Evolutionary conservation across 2,888 invertebrate genomes (phyloP).

Genomic region (Tenthredo distinguenda): DNA sequence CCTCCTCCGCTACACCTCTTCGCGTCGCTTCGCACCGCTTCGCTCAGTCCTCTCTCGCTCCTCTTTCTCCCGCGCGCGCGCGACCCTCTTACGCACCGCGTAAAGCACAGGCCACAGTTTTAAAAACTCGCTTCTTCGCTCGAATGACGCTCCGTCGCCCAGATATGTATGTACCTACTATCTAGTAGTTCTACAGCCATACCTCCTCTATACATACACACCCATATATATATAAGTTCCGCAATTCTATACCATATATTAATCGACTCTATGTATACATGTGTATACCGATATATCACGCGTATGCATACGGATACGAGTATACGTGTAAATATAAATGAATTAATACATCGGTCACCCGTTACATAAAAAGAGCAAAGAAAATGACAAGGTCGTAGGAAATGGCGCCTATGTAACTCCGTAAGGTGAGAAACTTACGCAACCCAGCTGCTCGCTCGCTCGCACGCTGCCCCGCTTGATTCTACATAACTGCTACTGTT

Average conservation of each 20-base stretch:
- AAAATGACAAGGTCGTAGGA: constrained; percentile 10
- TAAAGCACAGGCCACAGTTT: background rate
- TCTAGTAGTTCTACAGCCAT: too few relatives aligned
- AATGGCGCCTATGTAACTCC: background rate
- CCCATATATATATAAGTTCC: background rate
- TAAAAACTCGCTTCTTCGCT: background rate
- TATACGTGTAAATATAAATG: background rate
- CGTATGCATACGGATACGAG: background rate
- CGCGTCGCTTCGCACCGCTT: background rate
- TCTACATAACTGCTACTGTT: background rate
- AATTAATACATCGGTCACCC: background rate
- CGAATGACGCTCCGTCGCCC: background rate
- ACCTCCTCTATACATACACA: background rate
- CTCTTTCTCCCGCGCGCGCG: background rate
- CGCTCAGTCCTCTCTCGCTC: background rate
- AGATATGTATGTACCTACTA: background rate
- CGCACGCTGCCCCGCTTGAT: background rate
- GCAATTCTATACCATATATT: background rate
- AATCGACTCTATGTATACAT: background rate
- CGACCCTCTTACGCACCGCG: background rate
- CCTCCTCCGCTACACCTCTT: background rate
- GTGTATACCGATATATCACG: background rate
- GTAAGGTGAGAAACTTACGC: constrained; percentile 14
- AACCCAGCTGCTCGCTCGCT: background rate
- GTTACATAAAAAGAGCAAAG: constrained; percentile 2